Evolutionary conservation across 2,113 vertebrate genomes (phyloP).

Genomic region (Psettodes erumei): DNA sequence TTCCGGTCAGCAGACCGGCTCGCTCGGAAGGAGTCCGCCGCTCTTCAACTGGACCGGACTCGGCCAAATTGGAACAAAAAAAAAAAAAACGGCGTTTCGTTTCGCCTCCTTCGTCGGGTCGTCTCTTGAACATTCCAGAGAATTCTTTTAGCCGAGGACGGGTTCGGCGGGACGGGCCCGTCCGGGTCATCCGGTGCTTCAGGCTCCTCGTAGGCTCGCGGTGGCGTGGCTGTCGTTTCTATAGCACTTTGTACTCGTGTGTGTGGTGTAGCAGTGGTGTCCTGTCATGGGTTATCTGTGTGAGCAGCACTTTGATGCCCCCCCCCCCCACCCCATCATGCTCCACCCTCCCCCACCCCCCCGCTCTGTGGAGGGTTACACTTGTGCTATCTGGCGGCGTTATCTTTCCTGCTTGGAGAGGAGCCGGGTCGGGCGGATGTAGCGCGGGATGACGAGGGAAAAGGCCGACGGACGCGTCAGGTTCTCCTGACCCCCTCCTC

Average conservation of each 20-base stretch:
- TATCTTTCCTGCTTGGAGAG: slow-evolving; percentile 29
- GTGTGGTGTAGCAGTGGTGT: slow-evolving; percentile 62
- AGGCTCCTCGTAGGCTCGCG: slow-evolving; percentile 56
- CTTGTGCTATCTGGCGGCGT: slow-evolving; percentile 17
- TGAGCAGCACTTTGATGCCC: slow-evolving; percentile 47
- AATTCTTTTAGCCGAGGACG: slow-evolving; percentile 7
- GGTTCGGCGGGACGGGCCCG: neutral
- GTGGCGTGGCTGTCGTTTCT: slow-evolving; percentile 59
- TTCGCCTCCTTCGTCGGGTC: neutral
- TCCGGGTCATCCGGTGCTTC: slow-evolving; percentile 30
- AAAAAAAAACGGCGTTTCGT: too few species aligned
- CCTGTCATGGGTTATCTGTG: slow-evolving; percentile 45
- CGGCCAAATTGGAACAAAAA: slow-evolving; percentile 33
- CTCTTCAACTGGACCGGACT: slow-evolving; percentile 50
- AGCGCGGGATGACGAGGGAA: slow-evolving; percentile 17
- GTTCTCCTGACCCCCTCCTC: neutral
- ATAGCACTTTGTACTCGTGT: slow-evolving; percentile 71
- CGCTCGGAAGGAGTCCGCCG: slow-evolving; percentile 15
- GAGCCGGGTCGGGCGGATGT: slow-evolving; percentile 34
- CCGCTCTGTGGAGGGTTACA: slow-evolving; percentile 19
- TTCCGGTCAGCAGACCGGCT: slow-evolving; percentile 67
- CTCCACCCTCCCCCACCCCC: neutral
- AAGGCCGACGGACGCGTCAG: neutral
- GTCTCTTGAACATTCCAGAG: slow-evolving; percentile 67
- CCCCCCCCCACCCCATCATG: neutral